Conservation (phyloP, 2,888 invertebrate species). For the Oxycera nigricornis region DNA sequence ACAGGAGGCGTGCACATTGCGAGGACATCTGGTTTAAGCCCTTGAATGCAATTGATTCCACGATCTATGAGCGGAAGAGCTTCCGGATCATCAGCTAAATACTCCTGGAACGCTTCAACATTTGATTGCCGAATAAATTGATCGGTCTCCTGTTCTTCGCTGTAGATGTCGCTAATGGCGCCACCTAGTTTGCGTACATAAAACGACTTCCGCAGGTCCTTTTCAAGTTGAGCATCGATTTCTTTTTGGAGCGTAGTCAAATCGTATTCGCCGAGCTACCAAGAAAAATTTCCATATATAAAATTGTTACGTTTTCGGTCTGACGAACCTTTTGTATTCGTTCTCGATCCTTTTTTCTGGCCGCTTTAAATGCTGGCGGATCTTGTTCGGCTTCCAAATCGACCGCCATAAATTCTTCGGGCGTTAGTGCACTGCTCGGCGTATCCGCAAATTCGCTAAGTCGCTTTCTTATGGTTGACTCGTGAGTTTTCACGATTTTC, state of each 20-base stretch:
- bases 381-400: conserved; percentile 97
- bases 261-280: conserved; percentile 66
- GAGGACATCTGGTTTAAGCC: conserved; percentile 74
- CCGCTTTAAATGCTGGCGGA: conserved; percentile 90
- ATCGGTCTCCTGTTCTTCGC: conserved; percentile 60
- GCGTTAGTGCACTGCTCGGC: conserved; percentile 90
- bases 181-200: conserved; percentile 55
- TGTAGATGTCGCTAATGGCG: conserved; percentile 50
- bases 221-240: conserved; percentile 84
- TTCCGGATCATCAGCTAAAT: conserved; percentile 55
- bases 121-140: conserved; percentile 64
- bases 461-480: conserved; percentile 88
- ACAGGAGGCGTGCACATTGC: conserved; percentile 76
- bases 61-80: conserved; percentile 41
- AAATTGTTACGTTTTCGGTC: background rate
- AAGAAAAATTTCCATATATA: background rate
- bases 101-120: conserved; percentile 61
- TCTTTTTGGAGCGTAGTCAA: conserved; percentile 82
- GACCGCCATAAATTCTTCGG: conserved; percentile 96
- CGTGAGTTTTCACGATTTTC: conserved; percentile 94
- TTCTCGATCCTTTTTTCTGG: conserved; percentile 87
- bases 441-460: conserved; percentile 96
- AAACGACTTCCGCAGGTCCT: conserved; percentile 62
- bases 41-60: conserved; percentile 47
- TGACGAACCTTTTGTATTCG: conserved; percentile 77